Evolutionary conservation across 2,113 vertebrate species (phyloP), one percentile per base, ranked within the genome.

Genomic region (Nannobrachium achirus): DNA sequence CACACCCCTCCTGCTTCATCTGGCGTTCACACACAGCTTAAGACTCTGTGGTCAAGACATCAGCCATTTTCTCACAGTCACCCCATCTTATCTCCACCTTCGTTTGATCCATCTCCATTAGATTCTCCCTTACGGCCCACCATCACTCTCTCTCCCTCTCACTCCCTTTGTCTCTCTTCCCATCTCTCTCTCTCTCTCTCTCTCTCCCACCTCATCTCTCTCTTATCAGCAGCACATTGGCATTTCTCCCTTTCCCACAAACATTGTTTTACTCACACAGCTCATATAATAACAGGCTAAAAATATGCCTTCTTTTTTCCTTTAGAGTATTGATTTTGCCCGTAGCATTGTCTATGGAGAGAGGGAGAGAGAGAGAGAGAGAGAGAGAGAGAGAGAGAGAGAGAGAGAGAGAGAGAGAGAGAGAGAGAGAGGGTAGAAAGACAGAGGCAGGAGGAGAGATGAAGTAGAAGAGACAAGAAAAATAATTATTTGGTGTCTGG

Each of bases 321-420:
- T 83, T 73, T 76, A 56, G 76, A 80, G 83, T 93, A 93, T 92
- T 92, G 92, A 94, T 93, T 94, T 92, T 90, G 92, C 92, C 92
- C 63, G 76, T 88, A 92, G 90, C 93, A 92, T 92, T 93, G 91
- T 94, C 91, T 92, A 89, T 90, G 83, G 84, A 87, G 80, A 81
- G 84, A 78, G 80, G 53, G 56, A 69, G 78, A n/a, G 53, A 53
- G 66, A 52, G 67, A 45, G 78, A 73, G 77, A 16, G 55, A 69
- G 60, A 81, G 77, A 74, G 56, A 49, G 86, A 70, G 65, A 62
- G 80, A 38, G 73, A 68, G 72, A 73, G 78, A 84, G 78, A 73
- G 73, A 55, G 66, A 41, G 41, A 33, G 25, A 33, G 25, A 33
- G 25, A 25, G 20, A 25, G 20, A 25, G 20, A 25, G 20, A 25